Conservation (phyloP, 92 coral and sea anemone species). For the Actinostola sp. region DNA sequence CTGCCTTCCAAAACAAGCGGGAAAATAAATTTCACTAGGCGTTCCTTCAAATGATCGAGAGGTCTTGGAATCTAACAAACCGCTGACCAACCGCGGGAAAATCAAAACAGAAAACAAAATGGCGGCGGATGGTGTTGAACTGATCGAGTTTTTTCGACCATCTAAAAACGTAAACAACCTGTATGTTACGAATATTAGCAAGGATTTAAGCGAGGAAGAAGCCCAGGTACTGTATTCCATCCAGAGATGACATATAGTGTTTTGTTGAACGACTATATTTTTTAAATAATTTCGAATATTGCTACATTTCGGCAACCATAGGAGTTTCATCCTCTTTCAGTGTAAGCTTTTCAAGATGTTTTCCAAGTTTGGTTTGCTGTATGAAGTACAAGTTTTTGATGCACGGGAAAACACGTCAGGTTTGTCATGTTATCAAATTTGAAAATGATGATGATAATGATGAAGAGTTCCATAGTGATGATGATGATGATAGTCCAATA, state of each 20-base stretch:
- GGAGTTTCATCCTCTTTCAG: too few relatives aligned
- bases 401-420: conserved; percentile 57
- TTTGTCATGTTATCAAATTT: neutral
- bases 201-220: conserved; percentile 48
- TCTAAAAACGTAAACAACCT: conserved; percentile 63
- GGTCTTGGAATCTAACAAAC: neutral
- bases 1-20: too few relatives aligned
- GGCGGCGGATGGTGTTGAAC: conserved; percentile 66
- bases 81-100: conserved; percentile 21
- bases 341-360: conserved; percentile 58
- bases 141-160: conserved; percentile 84
- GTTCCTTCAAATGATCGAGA: too few relatives aligned
- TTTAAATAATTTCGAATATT: neutral
- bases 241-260: neutral
- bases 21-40: too few relatives aligned
- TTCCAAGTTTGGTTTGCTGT: conserved; percentile 71
- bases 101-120: conserved; percentile 48
- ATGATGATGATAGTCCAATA: too few relatives aligned
- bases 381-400: conserved; percentile 82
- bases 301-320: too few relatives aligned
- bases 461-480: too few relatives aligned
- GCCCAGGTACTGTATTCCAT: conserved; percentile 57
- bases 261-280: neutral
- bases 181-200: conserved; percentile 75
- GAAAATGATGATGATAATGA: too few relatives aligned